phyloP scores from a whole-genome alignment of 2,797 vertebrate genomes.

The Sebastiscus albofasciatus region DNA sequence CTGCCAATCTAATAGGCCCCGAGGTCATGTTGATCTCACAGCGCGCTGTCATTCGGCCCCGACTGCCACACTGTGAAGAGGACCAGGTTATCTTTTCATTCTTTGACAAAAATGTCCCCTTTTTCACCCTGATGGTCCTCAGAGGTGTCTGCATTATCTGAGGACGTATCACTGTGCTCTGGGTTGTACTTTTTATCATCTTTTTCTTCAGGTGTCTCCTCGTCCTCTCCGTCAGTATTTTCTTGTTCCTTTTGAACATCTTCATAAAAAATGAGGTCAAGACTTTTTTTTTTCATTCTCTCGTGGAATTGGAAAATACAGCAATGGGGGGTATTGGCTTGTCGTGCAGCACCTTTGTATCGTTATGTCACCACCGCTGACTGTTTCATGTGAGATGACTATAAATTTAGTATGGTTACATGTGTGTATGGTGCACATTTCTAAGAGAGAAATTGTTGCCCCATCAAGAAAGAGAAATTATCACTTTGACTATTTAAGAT shows the following conservation, averaged over 20 bases:
- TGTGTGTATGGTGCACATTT: neutral
- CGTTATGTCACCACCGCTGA: neutral
- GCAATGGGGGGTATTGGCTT: neutral
- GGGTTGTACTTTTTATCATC: conserved; percentile 38
- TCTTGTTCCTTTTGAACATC: conserved; percentile 25
- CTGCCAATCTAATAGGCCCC: neutral
- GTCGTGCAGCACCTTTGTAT: neutral
- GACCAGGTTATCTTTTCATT: conserved; percentile 44
- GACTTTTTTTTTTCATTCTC: conserved; percentile 1
- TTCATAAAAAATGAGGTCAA: conserved; percentile 14
- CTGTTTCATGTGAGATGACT: neutral
- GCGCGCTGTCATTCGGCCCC: conserved; percentile 13
- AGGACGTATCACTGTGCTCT: conserved; percentile 19
- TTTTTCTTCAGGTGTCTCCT: conserved; percentile 28
- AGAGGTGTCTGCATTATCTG: conserved; percentile 18
- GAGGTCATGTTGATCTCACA: conserved; percentile 41
- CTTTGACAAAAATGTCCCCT: conserved; percentile 13
- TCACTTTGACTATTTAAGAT: too few species aligned
- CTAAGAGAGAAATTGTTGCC: too few species aligned
- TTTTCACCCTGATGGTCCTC: conserved; percentile 29
- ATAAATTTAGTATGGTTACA: neutral
- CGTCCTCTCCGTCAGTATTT: conserved; percentile 12
- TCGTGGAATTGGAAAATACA: neutral
- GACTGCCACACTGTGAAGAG: conserved; percentile 1
- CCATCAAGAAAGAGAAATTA: neutral